Evolutionary conservation across 2,888 invertebrate genomes (phyloP).

Genomic region (Syrista parreyssii): DNA sequence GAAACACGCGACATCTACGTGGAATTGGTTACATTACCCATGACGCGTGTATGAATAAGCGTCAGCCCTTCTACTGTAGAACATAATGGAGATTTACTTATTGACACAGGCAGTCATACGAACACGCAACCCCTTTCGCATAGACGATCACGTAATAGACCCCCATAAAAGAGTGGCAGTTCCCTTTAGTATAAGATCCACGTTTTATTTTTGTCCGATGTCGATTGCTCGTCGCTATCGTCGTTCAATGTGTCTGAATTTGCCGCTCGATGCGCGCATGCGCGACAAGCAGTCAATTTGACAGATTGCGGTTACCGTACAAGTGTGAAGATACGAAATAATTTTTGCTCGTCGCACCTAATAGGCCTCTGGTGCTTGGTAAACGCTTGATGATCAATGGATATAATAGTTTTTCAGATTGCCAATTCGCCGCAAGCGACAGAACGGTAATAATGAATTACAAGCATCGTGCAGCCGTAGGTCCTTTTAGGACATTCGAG

Average conservation of each 20-base stretch:
- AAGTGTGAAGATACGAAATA: background rate
- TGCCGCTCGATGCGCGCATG: background rate
- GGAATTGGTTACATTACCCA: slow-evolving; percentile 41
- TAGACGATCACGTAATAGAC: too few species aligned
- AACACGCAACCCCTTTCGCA: background rate
- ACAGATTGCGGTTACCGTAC: background rate
- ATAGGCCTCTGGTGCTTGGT: background rate
- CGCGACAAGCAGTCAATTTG: background rate
- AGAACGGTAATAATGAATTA: background rate
- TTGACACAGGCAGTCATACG: slow-evolving; percentile 7
- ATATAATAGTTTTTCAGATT: background rate
- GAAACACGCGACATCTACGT: slow-evolving; percentile 2
- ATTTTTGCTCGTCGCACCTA: background rate
- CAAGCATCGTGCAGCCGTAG: background rate
- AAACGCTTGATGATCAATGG: background rate
- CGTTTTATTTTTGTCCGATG: background rate
- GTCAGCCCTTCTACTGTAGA: background rate
- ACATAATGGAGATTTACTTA: slow-evolving; percentile 28
- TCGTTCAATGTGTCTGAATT: background rate
- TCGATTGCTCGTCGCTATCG: background rate
- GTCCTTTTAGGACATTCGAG: background rate
- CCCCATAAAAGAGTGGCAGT: background rate
- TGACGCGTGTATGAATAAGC: background rate
- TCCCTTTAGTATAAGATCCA: background rate
- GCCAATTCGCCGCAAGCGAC: background rate